These are phyloP conservation scores for Grammomys dolichurus DNA, from an alignment of 2,113 vertebrate genomes.

Conservation along the genomic window DNA sequence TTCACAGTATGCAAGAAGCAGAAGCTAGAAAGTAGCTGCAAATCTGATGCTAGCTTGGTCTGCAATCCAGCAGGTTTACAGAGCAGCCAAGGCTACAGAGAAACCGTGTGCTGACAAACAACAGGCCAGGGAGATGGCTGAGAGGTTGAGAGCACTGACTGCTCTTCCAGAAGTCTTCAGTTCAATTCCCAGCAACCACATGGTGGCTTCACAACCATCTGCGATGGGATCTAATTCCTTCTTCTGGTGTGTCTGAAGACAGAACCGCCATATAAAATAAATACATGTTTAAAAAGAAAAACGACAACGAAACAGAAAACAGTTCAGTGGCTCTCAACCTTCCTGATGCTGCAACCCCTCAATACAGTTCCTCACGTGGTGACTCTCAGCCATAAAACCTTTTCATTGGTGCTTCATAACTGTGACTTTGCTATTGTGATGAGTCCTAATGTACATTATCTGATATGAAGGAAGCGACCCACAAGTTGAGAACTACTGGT, in stretches of 20 bases:
- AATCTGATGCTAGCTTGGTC: background rate
- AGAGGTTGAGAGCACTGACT: too few species aligned
- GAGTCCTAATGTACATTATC: background rate
- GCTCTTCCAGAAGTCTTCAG: too few species aligned
- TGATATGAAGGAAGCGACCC: background rate
- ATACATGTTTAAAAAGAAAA: too few species aligned
- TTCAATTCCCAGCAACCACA: too few species aligned
- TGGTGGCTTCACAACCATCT: too few species aligned
- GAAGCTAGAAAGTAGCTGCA: background rate
- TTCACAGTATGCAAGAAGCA: background rate
- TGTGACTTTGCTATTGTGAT: background rate
- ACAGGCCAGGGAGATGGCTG: background rate
- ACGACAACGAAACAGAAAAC: background rate
- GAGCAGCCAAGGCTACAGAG: background rate
- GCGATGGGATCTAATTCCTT: too few species aligned
- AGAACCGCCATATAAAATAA: too few species aligned
- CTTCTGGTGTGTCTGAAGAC: too few species aligned
- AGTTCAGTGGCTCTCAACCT: background rate
- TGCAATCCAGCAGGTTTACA: background rate
- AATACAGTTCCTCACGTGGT: background rate
- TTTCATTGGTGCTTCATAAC: background rate
- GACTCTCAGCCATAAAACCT: background rate
- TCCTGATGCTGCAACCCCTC: background rate
- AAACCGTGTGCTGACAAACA: background rate
- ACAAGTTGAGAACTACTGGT: background rate